phyloP scores from a whole-genome alignment of 1,140 invertebrate genomes.

The Anastatus disparis region DNA sequence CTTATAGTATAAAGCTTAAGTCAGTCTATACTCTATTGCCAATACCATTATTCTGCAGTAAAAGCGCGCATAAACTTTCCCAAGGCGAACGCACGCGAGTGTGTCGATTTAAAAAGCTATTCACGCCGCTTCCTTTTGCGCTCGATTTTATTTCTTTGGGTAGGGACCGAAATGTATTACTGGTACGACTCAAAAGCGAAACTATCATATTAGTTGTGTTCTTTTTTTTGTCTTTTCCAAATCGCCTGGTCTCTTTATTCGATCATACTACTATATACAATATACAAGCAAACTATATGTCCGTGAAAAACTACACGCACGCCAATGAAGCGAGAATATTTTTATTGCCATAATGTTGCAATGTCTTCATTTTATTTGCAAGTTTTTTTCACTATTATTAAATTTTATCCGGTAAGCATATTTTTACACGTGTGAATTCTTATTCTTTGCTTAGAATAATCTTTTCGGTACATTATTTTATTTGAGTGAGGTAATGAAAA shows the following conservation, averaged over 20 bases:
- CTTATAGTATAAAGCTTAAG: constrained; percentile 20
- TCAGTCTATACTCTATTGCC: constrained; percentile 39
- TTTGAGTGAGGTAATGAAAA: no score
- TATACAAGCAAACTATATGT: no score
- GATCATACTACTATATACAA: no score
- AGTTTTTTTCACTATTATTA: no score
- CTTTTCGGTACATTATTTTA: no score
- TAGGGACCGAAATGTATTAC: no score
- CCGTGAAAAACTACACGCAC: no score
- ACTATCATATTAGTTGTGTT: no score
- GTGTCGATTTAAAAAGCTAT: constrained; percentile 37
- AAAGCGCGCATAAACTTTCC: constrained; percentile 36
- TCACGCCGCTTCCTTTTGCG: background rate
- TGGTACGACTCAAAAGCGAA: no score
- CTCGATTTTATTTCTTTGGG: constrained; percentile 13
- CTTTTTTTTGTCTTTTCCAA: no score
- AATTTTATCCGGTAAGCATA: background rate
- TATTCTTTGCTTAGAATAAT: no score
- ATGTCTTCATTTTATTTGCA: no score
- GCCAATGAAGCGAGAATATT: background rate
- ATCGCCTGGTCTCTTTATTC: background rate
- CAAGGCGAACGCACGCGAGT: background rate
- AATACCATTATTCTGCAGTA: constrained; percentile 49
- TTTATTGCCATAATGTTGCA: background rate
- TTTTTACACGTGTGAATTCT: background rate